phyloP scores from a whole-genome alignment of 2,888 invertebrate genomes.

The Amblyjoppa fuscipennis region DNA sequence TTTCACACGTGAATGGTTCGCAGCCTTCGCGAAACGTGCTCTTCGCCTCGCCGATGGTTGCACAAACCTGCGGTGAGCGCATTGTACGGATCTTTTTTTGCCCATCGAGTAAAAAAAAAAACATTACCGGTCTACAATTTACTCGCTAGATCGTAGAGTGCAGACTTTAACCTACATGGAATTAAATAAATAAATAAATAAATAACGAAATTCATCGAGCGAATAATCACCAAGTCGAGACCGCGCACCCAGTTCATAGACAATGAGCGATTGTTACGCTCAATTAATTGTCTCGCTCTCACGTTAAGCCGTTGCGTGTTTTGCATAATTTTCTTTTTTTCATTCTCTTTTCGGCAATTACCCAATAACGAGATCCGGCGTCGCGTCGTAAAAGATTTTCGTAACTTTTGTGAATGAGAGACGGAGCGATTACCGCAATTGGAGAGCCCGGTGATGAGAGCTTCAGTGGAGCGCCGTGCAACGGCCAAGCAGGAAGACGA shows the following conservation, averaged over 20 bases:
- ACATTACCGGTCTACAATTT: too few relatives aligned
- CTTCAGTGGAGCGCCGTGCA: slow-evolving; percentile 31
- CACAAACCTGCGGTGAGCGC: neutral
- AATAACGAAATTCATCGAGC: slow-evolving; percentile 39
- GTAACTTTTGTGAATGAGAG: slow-evolving; percentile 39
- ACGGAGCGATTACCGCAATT: slow-evolving; percentile 14
- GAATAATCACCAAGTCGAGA: slow-evolving; percentile 38
- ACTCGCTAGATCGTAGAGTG: too few relatives aligned
- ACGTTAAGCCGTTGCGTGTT: slow-evolving; percentile 5
- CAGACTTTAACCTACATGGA: neutral
- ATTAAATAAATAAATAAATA: neutral
- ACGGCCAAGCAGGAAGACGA: slow-evolving; percentile 24
- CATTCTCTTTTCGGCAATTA: slow-evolving; percentile 13
- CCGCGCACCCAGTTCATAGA: slow-evolving; percentile 17
- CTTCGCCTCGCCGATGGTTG: neutral
- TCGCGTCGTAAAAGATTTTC: slow-evolving; percentile 19
- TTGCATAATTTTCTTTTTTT: slow-evolving; percentile 2
- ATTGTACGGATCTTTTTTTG: neutral
- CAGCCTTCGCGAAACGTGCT: slow-evolving; percentile 22
- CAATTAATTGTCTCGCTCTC: slow-evolving; percentile 43
- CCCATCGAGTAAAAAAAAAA: too few relatives aligned
- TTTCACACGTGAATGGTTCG: slow-evolving; percentile 74
- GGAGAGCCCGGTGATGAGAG: slow-evolving; percentile 5
- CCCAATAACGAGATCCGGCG: neutral
- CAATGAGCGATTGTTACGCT: slow-evolving; percentile 47